A percentile compares a stretch with the other conserved stretches of the same genome.
phyloP scores from a whole-genome alignment of 2,888 invertebrate genomes.

The Cinara cedri region DNA sequence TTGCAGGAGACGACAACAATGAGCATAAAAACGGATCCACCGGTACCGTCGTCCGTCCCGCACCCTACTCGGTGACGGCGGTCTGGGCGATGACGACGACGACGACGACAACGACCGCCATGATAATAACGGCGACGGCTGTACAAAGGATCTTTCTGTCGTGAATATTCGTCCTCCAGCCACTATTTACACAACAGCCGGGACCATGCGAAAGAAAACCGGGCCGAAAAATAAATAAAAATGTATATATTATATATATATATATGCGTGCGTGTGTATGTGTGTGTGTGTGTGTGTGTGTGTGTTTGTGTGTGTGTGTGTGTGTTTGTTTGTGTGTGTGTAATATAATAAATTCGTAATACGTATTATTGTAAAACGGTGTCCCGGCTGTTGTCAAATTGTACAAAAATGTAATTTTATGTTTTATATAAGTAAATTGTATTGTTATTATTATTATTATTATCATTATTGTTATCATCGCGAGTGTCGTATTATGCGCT shows the following conservation, averaged over 20 bases:
- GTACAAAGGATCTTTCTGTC: slow-evolving; percentile 38
- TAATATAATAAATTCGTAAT: too few relatives aligned
- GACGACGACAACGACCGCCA: too few relatives aligned
- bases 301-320: too few relatives aligned
- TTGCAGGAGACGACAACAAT: slow-evolving; percentile 52
- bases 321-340: too few relatives aligned
- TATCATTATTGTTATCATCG: too few relatives aligned
- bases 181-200: background rate
- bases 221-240: background rate
- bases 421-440: background rate
- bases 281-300: background rate
- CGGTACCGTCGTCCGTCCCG: slow-evolving; percentile 1
- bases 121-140: background rate
- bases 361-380: too few relatives aligned
- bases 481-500: too few relatives aligned
- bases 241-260: background rate
- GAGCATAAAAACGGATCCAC: slow-evolving; percentile 43
- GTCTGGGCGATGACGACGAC: slow-evolving; percentile 27
- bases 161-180: slow-evolving; percentile 12
- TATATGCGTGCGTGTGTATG: background rate
- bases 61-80: background rate
- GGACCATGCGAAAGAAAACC: background rate
- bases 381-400: too few relatives aligned
- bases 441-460: background rate
- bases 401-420: slow-evolving; percentile 32